These are phyloP conservation scores for Cynaeus angustus DNA, from an alignment of 2,888 invertebrate genomes.

Conservation along the genomic window DNA sequence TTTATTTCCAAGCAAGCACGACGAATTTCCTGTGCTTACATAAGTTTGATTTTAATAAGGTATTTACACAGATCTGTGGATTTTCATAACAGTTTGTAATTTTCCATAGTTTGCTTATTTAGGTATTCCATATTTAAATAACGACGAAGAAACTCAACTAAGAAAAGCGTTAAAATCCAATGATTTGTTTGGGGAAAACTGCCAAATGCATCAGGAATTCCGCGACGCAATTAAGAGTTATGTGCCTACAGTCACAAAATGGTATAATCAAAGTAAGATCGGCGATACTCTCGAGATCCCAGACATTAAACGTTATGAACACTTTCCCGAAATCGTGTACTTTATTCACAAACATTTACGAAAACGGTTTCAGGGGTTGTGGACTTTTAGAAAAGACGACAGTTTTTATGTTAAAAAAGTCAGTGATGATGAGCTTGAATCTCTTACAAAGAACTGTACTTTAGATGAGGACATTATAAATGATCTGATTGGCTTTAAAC, in stretches of 20 bases:
- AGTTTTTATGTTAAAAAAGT: constrained; percentile 69
- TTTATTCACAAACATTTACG: constrained; percentile 77
- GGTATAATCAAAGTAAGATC: constrained; percentile 64
- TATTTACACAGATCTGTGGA: constrained; percentile 63
- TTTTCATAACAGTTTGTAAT: constrained; percentile 10
- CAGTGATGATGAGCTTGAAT: constrained; percentile 60
- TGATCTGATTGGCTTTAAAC: constrained; percentile 79
- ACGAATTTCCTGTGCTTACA: constrained; percentile 78
- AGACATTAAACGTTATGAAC: constrained; percentile 62
- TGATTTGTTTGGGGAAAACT: constrained; percentile 70
- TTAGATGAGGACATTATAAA: constrained; percentile 74
- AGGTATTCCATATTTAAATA: constrained; percentile 81
- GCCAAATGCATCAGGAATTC: constrained; percentile 51
- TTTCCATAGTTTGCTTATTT: constrained; percentile 78
- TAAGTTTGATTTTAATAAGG: constrained; percentile 86
- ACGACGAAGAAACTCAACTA: constrained; percentile 71
- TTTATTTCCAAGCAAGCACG: constrained; percentile 78
- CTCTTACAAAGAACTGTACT: constrained; percentile 64
- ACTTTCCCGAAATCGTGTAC: constrained; percentile 74
- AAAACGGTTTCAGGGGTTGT: constrained; percentile 70
- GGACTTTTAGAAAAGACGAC: constrained; percentile 64
- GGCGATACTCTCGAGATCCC: constrained; percentile 62
- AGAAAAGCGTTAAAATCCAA: constrained; percentile 55
- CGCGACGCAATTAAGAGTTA: constrained; percentile 65
- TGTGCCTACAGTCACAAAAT: constrained; percentile 64